Conservation (phyloP, 1,140 invertebrate genomes). For the Parapsyche elsis region DNA sequence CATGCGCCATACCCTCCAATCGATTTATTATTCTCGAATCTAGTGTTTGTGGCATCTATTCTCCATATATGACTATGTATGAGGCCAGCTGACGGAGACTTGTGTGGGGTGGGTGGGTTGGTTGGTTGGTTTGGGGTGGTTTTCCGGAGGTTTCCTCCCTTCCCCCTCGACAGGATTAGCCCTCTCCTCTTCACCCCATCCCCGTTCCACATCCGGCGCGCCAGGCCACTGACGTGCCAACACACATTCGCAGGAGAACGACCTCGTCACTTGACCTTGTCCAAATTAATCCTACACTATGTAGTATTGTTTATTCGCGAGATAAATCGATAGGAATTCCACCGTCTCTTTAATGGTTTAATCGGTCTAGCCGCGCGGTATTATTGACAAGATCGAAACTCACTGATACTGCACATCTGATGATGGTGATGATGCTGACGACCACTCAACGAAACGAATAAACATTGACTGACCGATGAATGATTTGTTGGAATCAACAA, state of each 20-base stretch:
- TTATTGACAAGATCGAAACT: too few relatives aligned
- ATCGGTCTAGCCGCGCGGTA: too few relatives aligned
- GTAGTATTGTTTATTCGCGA: background rate
- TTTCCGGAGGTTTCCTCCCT: background rate
- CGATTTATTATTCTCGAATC: constrained; percentile 57
- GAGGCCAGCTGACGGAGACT: constrained; percentile 44
- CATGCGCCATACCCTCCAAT: constrained; percentile 51
- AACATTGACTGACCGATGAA: too few relatives aligned
- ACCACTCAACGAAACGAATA: too few relatives aligned
- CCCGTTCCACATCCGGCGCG: constrained; percentile 15
- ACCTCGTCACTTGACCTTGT: constrained; percentile 21
- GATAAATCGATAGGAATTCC: constrained; percentile 11
- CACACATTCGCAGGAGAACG: background rate
- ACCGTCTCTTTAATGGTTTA: too few relatives aligned
- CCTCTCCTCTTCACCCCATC: background rate
- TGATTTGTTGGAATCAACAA: too few relatives aligned
- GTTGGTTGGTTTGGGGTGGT: constrained; percentile 38
- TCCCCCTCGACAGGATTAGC: background rate
- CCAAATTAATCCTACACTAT: background rate
- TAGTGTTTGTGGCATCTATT: constrained; percentile 56
- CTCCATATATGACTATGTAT: constrained; percentile 57
- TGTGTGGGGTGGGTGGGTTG: constrained; percentile 13
- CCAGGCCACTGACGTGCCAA: background rate
- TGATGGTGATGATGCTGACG: too few relatives aligned
- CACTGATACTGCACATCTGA: too few relatives aligned